These are phyloP conservation scores for Calliphora vicina DNA, from an alignment of 1,140 invertebrate genomes.

Conservation along the genomic window DNA sequence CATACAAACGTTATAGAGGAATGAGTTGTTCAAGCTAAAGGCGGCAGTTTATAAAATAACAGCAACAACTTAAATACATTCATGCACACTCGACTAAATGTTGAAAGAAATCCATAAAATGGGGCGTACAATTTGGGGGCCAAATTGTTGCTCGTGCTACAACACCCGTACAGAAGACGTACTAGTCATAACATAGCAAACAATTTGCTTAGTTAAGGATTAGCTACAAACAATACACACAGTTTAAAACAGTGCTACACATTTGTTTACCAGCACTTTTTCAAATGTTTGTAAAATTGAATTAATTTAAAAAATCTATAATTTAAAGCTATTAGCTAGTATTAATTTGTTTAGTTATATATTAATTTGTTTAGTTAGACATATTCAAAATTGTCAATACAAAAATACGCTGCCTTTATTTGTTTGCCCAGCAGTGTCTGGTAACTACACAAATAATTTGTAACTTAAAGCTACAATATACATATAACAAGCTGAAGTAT, in stretches of 20 bases:
- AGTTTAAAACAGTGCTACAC: background rate
- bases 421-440: too few species aligned
- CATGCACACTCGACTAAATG: background rate
- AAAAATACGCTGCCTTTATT: too few species aligned
- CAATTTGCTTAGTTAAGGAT: slow-evolving; percentile 25
- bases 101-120: slow-evolving; percentile 5
- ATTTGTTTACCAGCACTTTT: background rate
- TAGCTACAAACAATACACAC: background rate
- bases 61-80: background rate
- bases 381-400: too few species aligned
- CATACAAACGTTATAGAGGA: background rate
- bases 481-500: background rate
- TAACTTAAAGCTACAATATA: background rate
- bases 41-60: background rate
- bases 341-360: too few species aligned
- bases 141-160: background rate
- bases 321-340: too few species aligned
- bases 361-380: too few species aligned
- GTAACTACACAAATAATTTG: background rate
- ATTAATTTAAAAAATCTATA: too few species aligned
- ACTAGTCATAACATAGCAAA: slow-evolving; percentile 4
- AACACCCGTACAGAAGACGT: background rate
- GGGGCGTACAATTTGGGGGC: slow-evolving; percentile 8
- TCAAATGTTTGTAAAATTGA: background rate
- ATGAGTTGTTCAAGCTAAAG: slow-evolving; percentile 7